These are phyloP conservation scores for Hypocryptadius cinnamomeus DNA, from an alignment of 2,113 vertebrate genomes.

Conservation along the genomic window DNA sequence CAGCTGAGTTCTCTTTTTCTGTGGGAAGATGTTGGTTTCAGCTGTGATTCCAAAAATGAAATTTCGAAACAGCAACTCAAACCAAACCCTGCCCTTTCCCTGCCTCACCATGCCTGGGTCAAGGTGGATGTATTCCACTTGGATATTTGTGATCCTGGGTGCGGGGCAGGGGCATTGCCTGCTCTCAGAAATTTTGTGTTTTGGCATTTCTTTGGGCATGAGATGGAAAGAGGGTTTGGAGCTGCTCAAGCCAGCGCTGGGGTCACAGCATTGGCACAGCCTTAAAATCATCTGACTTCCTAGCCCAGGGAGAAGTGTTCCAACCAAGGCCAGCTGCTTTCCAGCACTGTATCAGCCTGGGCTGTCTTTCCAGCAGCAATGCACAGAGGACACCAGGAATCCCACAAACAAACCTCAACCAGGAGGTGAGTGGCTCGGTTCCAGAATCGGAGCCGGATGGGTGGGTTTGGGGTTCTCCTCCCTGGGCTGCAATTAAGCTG, in stretches of 20 bases:
- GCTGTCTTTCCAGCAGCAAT: not conserved
- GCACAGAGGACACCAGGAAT: not conserved
- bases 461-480: not conserved
- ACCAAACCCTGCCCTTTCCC: not conserved
- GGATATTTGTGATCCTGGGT: not conserved
- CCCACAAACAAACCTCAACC: not conserved
- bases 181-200: not conserved
- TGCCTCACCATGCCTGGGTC: not conserved
- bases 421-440: fast-evolving
- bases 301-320: not conserved
- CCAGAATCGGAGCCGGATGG: fast-evolving
- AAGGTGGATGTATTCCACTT: not conserved
- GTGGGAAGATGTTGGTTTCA: slow-evolving; percentile 12
- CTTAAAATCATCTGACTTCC: not conserved
- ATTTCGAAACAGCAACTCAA: not conserved
- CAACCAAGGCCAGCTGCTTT: not conserved
- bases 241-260: fast-evolving
- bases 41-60: not conserved
- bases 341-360: not conserved
- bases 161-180: not conserved
- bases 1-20: not conserved
- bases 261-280: not conserved
- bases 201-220: not conserved
- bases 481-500: not conserved
- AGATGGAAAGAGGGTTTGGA: not conserved